Base-by-base conservation (phyloP, 1,140 invertebrate genomes). In the Lordiphosa collinella region DNA sequence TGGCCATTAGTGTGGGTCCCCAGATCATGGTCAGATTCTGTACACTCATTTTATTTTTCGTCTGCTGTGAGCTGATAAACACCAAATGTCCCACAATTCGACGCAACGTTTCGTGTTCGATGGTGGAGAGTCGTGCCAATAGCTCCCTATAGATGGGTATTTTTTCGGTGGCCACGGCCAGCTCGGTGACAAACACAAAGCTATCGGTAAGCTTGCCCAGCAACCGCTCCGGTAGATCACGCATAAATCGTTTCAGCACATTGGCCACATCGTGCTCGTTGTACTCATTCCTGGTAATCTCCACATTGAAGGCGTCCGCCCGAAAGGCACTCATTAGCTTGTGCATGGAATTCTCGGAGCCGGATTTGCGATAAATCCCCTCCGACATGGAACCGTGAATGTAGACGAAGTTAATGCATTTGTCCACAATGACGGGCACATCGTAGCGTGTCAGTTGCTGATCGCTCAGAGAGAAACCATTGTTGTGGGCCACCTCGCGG, bases 401-500 rank as follows among this genome's bases (percentile, higher is more conserved):
- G 68, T 95, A 95, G 53, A 97, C 93, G 76, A 96, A 97, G 76
- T 95, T 96, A 35, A 97, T 93, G 89, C 96, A 97, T 87, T 96
- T 97, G 66, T 97, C 95, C 2, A 98, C 94, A 50, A 97, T 93
- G 10, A 96, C 94, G 14, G 96, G 96, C 22, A 97, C 92, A 87
- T 96, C 93, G 59, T 96, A 94, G 66, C 93, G 93, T 4, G 95
- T 97, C 18, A 97, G 89, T 86, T 97, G 96, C 86, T 97, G 96
- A 66, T 97, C 94, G 35, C 93, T 91, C 38, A 98, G 89, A 4
- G 91, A 90, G 1, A 92, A 90, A 7, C 96, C 95, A 88, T 95
- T 96, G 62, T 93, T 93, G 43, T 94, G 92, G 0, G 95, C 93
- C 5, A 94, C 94, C 55, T 93, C 89, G 71, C 93, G 91, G 8